Evolutionary conservation across 2,113 vertebrate genomes (phyloP), one percentile per base, ranked within the genome.

Genomic region (Rattus rattus): DNA sequence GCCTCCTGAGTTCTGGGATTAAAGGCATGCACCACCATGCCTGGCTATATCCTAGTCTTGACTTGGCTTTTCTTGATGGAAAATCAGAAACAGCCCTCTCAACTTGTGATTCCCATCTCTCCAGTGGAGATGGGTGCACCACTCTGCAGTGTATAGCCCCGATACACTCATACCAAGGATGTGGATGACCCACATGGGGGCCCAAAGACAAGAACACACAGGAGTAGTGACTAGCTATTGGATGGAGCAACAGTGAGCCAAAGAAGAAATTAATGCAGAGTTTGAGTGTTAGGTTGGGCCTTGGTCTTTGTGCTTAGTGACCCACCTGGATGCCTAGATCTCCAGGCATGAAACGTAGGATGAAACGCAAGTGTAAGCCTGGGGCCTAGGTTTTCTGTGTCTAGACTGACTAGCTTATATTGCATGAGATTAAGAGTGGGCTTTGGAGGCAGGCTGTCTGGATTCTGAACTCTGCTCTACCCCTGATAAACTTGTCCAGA

Each of bases 21-120:
- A 33, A 69, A 69, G 28, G 30, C 12, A 6, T 69, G 13, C 67
- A 67, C 28, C 67, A 33, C 67, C 67, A 69, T 69, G 13, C 26
- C 67, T 69, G 67, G 67, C 67, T 69, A 69, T 30, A 69, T 69
- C 30, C 30, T 33, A 16, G 52, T 59, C 80, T 61, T 88, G 43
- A 47, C 49, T 61, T 28, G 69, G 61, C n/a, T 92, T 63, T 83
- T 26, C 43, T 84, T 54, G 26, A 56, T 7, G 61, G 80, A 33
- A 61, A 56, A 39, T 83, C 63, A 94, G 19, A 14, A 67, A 22
- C 19, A 91, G 87, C 65, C 24, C 47, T 85, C 79, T 67, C 52
- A 81, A 67, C 59, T 61, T 91, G 72, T 59, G 39, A 63, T 94
- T 96, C 39, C 24, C 70, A 9, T 90, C 54, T 94, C 6, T 85